Base-by-base conservation (phyloP, 2,113 vertebrate genomes). In the Cranoglanis bouderius region DNA sequence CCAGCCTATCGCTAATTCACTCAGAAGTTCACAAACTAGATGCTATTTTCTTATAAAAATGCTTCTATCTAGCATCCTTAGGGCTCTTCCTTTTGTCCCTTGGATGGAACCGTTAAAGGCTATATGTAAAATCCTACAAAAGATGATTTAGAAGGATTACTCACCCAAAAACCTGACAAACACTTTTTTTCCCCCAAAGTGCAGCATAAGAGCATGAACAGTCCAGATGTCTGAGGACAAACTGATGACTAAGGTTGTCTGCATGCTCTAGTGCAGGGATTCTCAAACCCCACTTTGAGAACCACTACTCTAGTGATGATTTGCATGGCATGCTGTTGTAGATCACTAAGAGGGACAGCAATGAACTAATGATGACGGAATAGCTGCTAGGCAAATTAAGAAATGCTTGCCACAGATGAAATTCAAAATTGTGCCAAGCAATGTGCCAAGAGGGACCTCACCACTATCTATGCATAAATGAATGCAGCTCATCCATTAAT, bases 381-480 rank as follows among this genome's bases (percentile, higher is more conserved):
- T 40, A 61, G 35, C 55, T 61, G 88, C 82, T 32, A 86, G 85
- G 63, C 90, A 78, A 90, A 63, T 74, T 67, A 32, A 32, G 53
- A 84, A 82, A 53, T 74, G 46, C 57, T 87, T 89, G 87, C 90
- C 81, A 67, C 55, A 87, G 61, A 87, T 82, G 43, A 82, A 88
- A 89, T 89, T 57, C 83, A 61, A 82, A 90, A 80, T 90, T 85
- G 82, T 49, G 59, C 75, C 32, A 14, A 78, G 65, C 83, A 70
- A 55, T 49, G 85, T 40, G 91, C 94, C 92, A 88, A 89, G 88
- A 92, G 93, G 92, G 93, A 93, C 87, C 92, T 91, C 93, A 89
- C 92, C 94, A 94, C 94, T 94, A 93, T 92, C 88, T 92, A 89
- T 92, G 90, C 91, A 91, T 93, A 84, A 90, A 94, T 90, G 93